phyloP scores from a whole-genome alignment of 2,888 invertebrate species.

The Tuta absoluta region DNA sequence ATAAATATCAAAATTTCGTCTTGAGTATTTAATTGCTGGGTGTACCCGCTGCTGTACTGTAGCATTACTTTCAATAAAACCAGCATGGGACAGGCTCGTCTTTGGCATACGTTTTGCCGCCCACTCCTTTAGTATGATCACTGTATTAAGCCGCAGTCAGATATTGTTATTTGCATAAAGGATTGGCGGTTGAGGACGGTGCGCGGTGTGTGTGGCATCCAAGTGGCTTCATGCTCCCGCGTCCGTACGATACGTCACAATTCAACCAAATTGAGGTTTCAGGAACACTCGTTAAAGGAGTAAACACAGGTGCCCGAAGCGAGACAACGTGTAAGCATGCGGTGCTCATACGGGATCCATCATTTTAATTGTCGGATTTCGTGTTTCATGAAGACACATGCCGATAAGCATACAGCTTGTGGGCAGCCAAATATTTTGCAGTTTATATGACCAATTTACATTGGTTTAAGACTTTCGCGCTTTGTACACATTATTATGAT shows the following conservation, averaged over 20 bases:
- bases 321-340: slow-evolving; percentile 41
- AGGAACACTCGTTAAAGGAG: slow-evolving; percentile 59
- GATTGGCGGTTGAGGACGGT: slow-evolving; percentile 54
- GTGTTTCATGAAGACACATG: slow-evolving; percentile 35
- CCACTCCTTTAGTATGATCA: slow-evolving; percentile 50
- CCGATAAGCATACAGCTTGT: slow-evolving; percentile 20
- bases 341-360: slow-evolving; percentile 43
- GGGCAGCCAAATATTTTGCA: slow-evolving; percentile 10
- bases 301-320: slow-evolving; percentile 44
- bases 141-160: slow-evolving; percentile 56
- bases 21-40: slow-evolving; percentile 37
- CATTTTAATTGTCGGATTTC: slow-evolving; percentile 47
- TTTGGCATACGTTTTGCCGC: slow-evolving; percentile 39
- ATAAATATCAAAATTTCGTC: slow-evolving; percentile 26
- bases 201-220: slow-evolving; percentile 58
- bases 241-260: slow-evolving; percentile 50
- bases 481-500: too few relatives aligned
- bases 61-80: slow-evolving; percentile 36
- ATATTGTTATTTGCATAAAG: slow-evolving; percentile 69
- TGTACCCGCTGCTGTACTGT: slow-evolving; percentile 21
- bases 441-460: slow-evolving; percentile 18
- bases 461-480: too few relatives aligned
- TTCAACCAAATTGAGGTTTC: slow-evolving; percentile 62
- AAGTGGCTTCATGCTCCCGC: slow-evolving; percentile 41
- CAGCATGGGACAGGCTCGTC: slow-evolving; percentile 27